A percentile compares a stretch with the other conserved stretches of the same genome.
Conservation (phyloP, 2,888 invertebrate species). For the Pilophorus perplexus region DNA sequence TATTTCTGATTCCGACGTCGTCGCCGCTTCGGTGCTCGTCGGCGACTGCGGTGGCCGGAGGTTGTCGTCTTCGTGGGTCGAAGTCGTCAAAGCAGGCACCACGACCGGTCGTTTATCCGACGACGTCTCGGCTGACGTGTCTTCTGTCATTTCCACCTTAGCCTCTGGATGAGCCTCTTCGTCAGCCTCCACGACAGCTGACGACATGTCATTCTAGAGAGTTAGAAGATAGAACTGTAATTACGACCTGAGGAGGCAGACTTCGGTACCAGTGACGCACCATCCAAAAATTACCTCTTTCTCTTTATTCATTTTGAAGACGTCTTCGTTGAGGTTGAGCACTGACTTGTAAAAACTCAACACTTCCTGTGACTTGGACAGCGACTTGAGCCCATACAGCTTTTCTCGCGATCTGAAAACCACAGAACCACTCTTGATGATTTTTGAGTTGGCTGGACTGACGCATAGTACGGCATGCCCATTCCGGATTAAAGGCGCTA, state of each 20-base stretch:
- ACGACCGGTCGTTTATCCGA: not conserved
- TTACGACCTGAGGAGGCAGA: too few relatives aligned
- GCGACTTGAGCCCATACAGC: conserved; percentile 54
- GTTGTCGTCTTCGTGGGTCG: not conserved
- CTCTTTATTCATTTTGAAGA: conserved; percentile 34
- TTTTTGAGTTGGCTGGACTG: too few relatives aligned
- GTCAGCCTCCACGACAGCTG: conserved; percentile 4
- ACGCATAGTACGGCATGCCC: too few relatives aligned
- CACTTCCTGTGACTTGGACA: conserved; percentile 57
- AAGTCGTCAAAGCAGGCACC: not conserved
- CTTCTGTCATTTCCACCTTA: not conserved
- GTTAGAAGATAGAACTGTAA: not conserved
- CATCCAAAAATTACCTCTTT: conserved; percentile 28
- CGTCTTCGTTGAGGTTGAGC: conserved; percentile 37
- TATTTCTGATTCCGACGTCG: conserved; percentile 40
- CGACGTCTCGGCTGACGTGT: not conserved
- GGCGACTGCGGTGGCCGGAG: conserved; percentile 23
- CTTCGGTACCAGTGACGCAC: too few relatives aligned
- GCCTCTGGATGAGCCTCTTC: not conserved
- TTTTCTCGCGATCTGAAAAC: conserved; percentile 54
- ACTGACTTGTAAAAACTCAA: conserved; percentile 54
- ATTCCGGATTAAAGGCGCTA: too few relatives aligned
- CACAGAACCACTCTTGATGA: too few relatives aligned
- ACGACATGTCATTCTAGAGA: too few relatives aligned
- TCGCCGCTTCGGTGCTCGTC: conserved; percentile 29